A percentile compares a stretch with the other conserved stretches of the same genome.
Conservation (phyloP, 2,888 invertebrate species). For the Electrophaes corylata region DNA sequence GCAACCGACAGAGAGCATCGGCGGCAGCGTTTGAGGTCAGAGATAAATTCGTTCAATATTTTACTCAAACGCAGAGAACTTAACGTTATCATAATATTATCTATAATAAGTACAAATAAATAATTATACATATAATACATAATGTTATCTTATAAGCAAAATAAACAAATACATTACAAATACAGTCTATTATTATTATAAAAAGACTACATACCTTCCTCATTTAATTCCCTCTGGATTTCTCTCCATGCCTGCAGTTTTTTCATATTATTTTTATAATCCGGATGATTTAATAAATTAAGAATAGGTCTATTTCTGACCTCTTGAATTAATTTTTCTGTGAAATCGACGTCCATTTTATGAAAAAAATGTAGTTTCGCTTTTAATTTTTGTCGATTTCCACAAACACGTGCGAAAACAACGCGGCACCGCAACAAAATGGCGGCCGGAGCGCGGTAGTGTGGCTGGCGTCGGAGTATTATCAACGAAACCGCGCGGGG, state of each 20-base stretch:
- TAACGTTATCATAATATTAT: no score
- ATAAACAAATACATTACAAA: background rate
- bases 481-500: background rate
- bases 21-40: background rate
- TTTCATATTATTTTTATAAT: conserved; percentile 8
- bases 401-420: conserved; percentile 2
- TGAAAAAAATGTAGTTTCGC: background rate
- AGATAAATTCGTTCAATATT: background rate
- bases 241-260: conserved; percentile 25
- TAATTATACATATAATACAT: no score
- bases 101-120: no score
- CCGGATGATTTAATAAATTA: background rate
- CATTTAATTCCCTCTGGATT: conserved; percentile 24
- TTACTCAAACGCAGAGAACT: no score
- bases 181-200: background rate
- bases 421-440: background rate
- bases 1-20: no score
- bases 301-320: background rate
- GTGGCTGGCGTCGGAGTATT: background rate
- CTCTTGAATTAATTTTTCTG: background rate
- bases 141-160: background rate
- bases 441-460: background rate
- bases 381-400: background rate
- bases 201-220: background rate
- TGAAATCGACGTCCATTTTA: background rate